A percentile compares a stretch with the other conserved stretches of the same genome.
Conservation (phyloP, 2,113 vertebrate genomes). For the Pachyramphus minor region DNA sequence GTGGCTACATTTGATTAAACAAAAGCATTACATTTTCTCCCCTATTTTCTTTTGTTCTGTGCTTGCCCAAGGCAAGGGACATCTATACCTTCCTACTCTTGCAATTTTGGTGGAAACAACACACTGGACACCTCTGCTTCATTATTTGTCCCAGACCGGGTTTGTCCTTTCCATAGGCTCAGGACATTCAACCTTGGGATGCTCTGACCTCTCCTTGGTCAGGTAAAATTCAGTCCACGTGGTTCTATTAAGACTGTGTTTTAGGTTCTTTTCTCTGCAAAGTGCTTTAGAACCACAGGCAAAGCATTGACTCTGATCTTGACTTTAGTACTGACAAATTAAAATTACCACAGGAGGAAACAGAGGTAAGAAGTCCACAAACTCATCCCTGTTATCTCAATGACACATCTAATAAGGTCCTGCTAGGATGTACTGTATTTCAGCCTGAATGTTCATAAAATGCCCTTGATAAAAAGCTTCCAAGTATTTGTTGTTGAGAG, state of each 20-base stretch:
- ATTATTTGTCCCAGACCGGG: neutral
- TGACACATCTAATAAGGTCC: neutral
- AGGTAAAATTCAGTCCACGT: neutral
- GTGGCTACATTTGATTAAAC: neutral
- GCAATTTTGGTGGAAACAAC: neutral
- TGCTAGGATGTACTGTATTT: neutral
- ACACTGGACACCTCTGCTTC: neutral
- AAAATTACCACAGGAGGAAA: neutral
- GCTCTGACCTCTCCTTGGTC: neutral
- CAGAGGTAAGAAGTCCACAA: neutral
- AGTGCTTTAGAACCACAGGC: neutral
- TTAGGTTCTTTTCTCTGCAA: neutral
- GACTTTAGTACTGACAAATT: neutral
- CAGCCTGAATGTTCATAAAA: neutral
- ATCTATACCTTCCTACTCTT: neutral
- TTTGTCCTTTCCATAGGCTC: neutral
- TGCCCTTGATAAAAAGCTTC: neutral
- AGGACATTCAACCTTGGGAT: neutral
- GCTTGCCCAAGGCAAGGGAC: neutral
- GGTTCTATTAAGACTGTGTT: neutral
- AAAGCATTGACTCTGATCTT: neutral
- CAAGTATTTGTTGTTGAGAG: neutral
- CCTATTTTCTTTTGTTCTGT: neutral
- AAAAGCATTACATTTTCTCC: neutral
- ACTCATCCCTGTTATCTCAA: neutral